phyloP scores from a whole-genome alignment of 2,888 invertebrate genomes.

The Anarsia innoxiella region DNA sequence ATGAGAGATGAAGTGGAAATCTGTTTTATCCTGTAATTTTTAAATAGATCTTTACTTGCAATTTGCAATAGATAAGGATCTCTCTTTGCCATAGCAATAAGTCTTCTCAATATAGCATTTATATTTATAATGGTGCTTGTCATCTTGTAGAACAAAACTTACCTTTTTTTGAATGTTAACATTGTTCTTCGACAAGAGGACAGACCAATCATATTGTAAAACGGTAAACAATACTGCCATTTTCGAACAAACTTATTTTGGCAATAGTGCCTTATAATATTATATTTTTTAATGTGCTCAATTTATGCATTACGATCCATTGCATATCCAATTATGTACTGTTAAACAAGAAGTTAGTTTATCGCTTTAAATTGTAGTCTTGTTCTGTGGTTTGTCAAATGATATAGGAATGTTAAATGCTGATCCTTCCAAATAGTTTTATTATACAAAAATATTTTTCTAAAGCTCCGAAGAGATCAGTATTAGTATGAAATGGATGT shows the following conservation, averaged over 20 bases:
- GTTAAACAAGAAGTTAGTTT: too few relatives aligned
- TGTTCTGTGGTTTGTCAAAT: not conserved
- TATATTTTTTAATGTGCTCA: not conserved
- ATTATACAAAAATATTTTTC: too few relatives aligned
- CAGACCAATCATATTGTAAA: too few relatives aligned
- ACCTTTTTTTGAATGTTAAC: too few relatives aligned
- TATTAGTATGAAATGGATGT: slow-evolving; percentile 30
- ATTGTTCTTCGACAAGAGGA: too few relatives aligned
- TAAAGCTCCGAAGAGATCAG: slow-evolving; percentile 11
- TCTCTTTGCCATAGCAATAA: not conserved
- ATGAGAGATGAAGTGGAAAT: not conserved
- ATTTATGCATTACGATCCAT: too few relatives aligned
- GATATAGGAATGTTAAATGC: too few relatives aligned
- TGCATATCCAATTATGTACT: not conserved
- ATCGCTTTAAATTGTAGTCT: too few relatives aligned
- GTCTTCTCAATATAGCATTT: not conserved
- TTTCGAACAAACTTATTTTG: not conserved
- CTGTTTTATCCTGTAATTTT: not conserved
- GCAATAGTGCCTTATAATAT: not conserved
- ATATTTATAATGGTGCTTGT: too few relatives aligned
- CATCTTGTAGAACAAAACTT: too few relatives aligned
- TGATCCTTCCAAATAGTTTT: too few relatives aligned
- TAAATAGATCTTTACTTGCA: not conserved
- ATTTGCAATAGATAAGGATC: not conserved
- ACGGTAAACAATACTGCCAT: not conserved